These are phyloP conservation scores for Bugulina stolonifera DNA, from an alignment of 2,888 invertebrate species.

Conservation along the genomic window DNA sequence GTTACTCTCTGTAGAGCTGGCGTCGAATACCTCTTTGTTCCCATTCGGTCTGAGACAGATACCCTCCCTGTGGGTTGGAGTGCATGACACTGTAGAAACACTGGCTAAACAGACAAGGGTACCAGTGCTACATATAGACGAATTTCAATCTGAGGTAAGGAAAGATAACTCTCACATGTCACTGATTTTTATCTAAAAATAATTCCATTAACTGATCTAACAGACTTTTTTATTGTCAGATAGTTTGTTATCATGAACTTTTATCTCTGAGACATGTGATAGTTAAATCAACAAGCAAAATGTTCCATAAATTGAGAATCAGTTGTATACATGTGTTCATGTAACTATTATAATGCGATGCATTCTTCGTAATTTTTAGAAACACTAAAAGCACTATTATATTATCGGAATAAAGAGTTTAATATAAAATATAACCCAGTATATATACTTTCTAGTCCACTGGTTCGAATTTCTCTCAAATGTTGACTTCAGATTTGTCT, in stretches of 20 bases:
- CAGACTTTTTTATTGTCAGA: no score
- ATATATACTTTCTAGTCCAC: no score
- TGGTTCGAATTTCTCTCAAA: no score
- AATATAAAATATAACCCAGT: neutral
- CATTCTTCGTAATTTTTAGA: neutral
- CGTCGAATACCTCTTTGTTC: conserved; percentile 31
- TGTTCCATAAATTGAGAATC: no score
- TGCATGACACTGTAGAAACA: conserved; percentile 44
- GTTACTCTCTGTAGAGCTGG: neutral
- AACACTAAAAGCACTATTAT: neutral
- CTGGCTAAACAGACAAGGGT: conserved; percentile 40
- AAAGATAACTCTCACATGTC: no score
- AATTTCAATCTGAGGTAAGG: conserved; percentile 39
- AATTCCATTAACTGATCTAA: no score
- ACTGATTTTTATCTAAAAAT: no score
- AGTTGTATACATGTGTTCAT: no score
- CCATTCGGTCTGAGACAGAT: conserved; percentile 42
- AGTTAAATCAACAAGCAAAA: no score
- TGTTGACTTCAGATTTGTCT: no score
- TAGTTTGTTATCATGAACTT: no score
- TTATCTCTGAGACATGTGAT: no score
- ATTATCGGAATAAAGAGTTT: neutral
- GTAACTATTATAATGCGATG: neutral
- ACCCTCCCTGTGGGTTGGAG: conserved; percentile 50
- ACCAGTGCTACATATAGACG: conserved; percentile 43